A percentile compares a stretch with the other conserved stretches of the same genome.
Evolutionary conservation across 2,797 vertebrate species (phyloP).

Genomic region (Australoheros facetus): DNA sequence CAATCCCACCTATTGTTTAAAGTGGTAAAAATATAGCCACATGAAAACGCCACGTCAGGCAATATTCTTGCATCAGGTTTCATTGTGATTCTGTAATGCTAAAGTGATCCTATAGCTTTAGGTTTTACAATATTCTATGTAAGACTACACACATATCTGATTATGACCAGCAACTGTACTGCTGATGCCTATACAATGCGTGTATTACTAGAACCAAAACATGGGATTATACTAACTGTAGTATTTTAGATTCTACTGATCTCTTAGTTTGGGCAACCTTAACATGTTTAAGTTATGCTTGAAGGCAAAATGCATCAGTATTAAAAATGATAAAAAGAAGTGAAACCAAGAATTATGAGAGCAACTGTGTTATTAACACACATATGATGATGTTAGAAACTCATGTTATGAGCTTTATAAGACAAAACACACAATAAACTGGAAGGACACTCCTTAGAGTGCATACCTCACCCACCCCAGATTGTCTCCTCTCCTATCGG

Average conservation of each 20-base stretch:
- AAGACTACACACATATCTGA: not conserved
- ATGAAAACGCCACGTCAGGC: not conserved
- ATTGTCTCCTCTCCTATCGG: no score
- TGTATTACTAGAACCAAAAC: not conserved
- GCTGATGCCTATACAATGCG: not conserved
- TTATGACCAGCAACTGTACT: not conserved
- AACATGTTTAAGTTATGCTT: not conserved
- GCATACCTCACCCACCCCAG: no score
- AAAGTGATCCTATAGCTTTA: not conserved
- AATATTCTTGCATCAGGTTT: not conserved
- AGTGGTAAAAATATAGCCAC: not conserved
- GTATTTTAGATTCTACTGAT: not conserved
- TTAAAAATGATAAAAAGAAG: not conserved
- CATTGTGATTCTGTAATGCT: no score
- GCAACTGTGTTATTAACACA: not conserved
- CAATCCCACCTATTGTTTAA: not conserved
- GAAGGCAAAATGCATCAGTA: not conserved
- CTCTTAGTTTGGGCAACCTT: not conserved
- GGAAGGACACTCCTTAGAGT: no score
- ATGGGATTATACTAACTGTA: not conserved
- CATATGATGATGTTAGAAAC: not conserved
- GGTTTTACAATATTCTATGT: not conserved
- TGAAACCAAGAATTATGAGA: not conserved
- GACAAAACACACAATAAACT: no score
- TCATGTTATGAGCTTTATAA: not conserved